These are phyloP conservation scores for Holothuria glaberrima DNA, from an alignment of 35 echinoderm and acorn worm species.

Conservation along the genomic window DNA sequence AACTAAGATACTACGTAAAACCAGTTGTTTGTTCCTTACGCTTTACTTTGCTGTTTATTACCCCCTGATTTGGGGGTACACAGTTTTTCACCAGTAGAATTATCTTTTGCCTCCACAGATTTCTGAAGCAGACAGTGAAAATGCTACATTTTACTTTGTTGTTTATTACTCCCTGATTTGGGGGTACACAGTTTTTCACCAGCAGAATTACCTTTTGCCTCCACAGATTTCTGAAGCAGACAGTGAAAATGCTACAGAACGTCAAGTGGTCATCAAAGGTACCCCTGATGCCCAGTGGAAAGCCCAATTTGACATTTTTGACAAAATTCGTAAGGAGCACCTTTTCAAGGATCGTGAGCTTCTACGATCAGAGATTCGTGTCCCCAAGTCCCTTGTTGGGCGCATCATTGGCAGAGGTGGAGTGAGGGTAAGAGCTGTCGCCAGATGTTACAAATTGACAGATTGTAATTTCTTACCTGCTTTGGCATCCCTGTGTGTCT, in stretches of 20 bases:
- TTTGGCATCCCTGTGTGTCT: no score
- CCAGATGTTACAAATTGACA: no score
- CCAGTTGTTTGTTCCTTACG: no score
- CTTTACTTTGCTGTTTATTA: no score
- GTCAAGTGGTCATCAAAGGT: conserved; percentile 87
- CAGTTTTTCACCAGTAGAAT: no score
- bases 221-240: conserved; percentile 81
- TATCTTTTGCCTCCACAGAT: conserved; percentile 54
- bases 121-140: conserved; percentile 78
- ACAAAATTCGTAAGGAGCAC: conserved; percentile 87
- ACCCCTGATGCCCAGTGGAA: conserved; percentile 89
- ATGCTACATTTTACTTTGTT: no score
- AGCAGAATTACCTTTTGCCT: no score
- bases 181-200: no score
- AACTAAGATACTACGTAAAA: no score
- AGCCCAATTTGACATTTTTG: conserved; percentile 94
- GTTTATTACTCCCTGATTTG: no score
- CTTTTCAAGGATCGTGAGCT: conserved; percentile 81
- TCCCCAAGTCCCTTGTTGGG: conserved; percentile 79
- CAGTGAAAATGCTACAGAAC: conserved; percentile 73
- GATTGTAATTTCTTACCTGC: no score
- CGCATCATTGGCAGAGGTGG: conserved; percentile 94
- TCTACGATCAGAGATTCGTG: conserved; percentile 80
- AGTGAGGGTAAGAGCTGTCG: conserved; percentile 79
- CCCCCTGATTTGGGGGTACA: no score